These are phyloP conservation scores for Acipenser oxyrinchus DNA, from an alignment of 2,797 vertebrate genomes.

Conservation along the genomic window DNA sequence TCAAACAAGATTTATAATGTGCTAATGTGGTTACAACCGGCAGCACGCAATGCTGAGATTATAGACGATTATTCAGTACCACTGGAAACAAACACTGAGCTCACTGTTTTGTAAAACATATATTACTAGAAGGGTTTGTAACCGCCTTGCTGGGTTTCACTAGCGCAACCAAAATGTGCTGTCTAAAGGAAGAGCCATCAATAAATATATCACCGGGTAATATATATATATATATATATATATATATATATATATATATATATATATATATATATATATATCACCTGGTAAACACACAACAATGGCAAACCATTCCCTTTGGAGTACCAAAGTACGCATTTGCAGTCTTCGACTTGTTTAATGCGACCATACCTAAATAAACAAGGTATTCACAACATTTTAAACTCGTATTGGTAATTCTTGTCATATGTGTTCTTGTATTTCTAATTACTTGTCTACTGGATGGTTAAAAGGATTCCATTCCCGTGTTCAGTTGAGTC, in stretches of 20 bases:
- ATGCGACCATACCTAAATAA: background rate
- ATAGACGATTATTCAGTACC: background rate
- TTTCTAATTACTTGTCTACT: slow-evolving; percentile 8
- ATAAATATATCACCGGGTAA: background rate
- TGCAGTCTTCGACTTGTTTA: background rate
- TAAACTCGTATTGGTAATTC: background rate
- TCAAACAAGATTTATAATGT: background rate
- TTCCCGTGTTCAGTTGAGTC: too few relatives aligned
- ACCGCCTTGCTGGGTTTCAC: background rate
- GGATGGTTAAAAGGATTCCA: background rate
- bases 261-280: too few relatives aligned
- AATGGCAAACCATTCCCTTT: background rate
- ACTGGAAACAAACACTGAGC: background rate
- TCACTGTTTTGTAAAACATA: background rate
- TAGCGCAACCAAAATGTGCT: background rate
- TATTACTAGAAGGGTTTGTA: background rate
- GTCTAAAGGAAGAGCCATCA: background rate
- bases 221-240: too few relatives aligned
- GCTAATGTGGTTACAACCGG: background rate
- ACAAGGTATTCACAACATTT: slow-evolving; percentile 17
- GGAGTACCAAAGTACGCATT: background rate
- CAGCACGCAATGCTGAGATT: background rate
- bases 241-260: too few relatives aligned
- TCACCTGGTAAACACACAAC: background rate
- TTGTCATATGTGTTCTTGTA: slow-evolving; percentile 17